Conservation (phyloP, 2,888 invertebrate species). For the Flexamia atlantica region DNA sequence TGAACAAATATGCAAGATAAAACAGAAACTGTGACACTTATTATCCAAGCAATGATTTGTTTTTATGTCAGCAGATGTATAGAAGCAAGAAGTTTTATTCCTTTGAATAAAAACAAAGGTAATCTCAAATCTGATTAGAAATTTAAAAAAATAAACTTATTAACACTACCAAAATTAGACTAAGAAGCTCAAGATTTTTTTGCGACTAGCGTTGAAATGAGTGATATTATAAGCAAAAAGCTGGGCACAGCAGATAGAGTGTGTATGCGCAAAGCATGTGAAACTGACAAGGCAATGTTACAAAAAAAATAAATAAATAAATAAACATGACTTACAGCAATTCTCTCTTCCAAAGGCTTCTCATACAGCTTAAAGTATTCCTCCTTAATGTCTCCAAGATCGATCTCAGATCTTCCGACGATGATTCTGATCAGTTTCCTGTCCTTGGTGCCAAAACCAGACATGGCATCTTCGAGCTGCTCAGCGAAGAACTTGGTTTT, state of each 20-base stretch:
- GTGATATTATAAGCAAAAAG: conserved; percentile 11
- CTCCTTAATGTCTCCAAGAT: conserved; percentile 76
- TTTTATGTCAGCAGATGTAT: no score
- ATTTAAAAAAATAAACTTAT: not conserved
- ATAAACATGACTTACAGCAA: conserved; percentile 72
- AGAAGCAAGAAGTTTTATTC: no score
- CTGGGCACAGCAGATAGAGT: not conserved
- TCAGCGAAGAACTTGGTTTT: conserved; percentile 76
- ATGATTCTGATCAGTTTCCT: conserved; percentile 76
- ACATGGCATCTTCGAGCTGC: conserved; percentile 76
- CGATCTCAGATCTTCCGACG: conserved; percentile 76
- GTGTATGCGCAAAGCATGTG: no score
- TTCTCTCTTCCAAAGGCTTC: conserved; percentile 73
- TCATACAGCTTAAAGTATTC: conserved; percentile 75
- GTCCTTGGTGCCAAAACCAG: conserved; percentile 78
- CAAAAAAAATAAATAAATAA: no score
- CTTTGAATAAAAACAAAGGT: no score
- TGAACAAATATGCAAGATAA: no score
- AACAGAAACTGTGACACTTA: no score
- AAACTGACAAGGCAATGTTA: not conserved
- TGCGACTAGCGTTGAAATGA: not conserved
- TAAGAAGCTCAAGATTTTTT: not conserved
- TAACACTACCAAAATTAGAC: not conserved
- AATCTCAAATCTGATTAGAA: no score
- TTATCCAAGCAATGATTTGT: no score